A percentile compares a stretch with the other conserved stretches of the same genome.
These are phyloP conservation scores for Heteromyza rotundicornis DNA, from an alignment of 2,888 invertebrate species.

Conservation along the genomic window DNA sequence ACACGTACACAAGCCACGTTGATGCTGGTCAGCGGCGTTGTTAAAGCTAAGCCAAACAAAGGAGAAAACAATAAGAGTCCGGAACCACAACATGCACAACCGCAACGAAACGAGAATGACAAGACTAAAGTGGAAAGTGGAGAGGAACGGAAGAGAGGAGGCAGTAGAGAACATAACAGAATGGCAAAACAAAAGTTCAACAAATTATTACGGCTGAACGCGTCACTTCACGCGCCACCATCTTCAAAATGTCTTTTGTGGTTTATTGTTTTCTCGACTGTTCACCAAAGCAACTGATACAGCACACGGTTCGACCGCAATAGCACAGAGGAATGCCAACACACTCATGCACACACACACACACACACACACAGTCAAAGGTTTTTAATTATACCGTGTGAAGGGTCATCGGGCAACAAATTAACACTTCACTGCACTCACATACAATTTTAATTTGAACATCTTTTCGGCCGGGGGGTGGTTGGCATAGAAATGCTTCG, in stretches of 20 bases:
- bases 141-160: background rate
- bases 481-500: too few species aligned
- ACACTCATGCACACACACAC: too few species aligned
- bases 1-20: background rate
- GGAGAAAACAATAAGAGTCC: background rate
- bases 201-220: constrained; percentile 6
- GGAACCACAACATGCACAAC: background rate
- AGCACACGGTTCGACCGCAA: too few species aligned
- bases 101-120: background rate
- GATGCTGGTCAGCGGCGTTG: constrained; percentile 4
- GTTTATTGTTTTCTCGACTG: background rate
- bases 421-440: background rate
- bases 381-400: constrained; percentile 4
- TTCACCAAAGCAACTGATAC: too few species aligned
- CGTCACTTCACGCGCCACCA: background rate
- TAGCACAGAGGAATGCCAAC: too few species aligned
- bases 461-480: too few species aligned
- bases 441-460: background rate
- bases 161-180: background rate
- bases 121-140: too few species aligned
- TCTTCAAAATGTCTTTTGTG: background rate
- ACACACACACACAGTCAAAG: background rate
- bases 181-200: background rate
- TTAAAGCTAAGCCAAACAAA: background rate
- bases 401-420: background rate